Base-by-base conservation (phyloP, 2,797 vertebrate species). In the Chelmon rostratus region DNA sequence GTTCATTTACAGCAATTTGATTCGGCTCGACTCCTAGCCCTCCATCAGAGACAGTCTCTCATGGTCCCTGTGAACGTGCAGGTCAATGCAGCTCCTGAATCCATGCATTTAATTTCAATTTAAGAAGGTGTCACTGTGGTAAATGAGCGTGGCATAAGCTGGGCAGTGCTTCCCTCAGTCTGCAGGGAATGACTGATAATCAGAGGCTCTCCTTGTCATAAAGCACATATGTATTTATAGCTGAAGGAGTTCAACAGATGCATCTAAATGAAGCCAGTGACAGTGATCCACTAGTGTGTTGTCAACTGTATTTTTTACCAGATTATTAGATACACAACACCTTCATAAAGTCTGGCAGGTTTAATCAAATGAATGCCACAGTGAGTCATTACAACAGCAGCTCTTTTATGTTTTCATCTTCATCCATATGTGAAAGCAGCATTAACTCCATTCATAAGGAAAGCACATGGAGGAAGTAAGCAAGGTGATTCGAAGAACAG, bases 61-160 rank as follows among this genome's bases (percentile, higher is more conserved):
- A 61, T 35, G 66, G 59, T 69, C 23, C 35, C 42, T 40, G 59
- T 40, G 58, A 78, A 79, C 3, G 47, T 50, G 42, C 25, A 59
- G 63, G 72, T 89, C 84, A 86, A 71, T 81, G 42, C 56, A 76
- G 25, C 57, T 74, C 73, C 62, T 7, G 5, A 83, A 84, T 77
- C 59, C 23, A 73, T 78, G 65, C 79, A 81, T 90, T 88, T 83
- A 46, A 86, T 87, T 89, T 80, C 12, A 59, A n/a, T 84, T 75
- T 80, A 90, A 87, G 84, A 86, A 88, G 76, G 73, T 89, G 86
- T 91, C 86, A 73, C 61, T 42, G 68, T 78, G 66, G 62, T 81
- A 86, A 89, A 82, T 88, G 62, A 85, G 38, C 23, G 23, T 44
- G 21, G 70, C 59, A 76, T 18, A 70, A 38, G 52, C 77, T 73